Conservation (phyloP, 2,113 vertebrate species). For the Vulpes lagopus region DNA sequence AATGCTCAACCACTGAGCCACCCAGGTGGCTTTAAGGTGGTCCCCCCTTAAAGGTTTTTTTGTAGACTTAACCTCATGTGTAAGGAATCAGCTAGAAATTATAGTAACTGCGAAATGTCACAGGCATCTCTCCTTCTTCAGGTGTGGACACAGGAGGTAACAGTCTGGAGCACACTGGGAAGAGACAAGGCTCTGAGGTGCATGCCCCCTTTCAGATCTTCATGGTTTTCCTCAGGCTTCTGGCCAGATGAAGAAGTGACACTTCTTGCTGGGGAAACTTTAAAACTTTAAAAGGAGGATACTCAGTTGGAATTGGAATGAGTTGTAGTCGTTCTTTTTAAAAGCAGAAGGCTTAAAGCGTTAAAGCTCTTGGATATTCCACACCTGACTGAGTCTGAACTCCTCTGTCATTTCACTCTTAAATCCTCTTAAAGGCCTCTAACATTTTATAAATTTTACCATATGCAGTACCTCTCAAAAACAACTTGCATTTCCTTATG, state of each 20-base stretch:
- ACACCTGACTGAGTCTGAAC: neutral
- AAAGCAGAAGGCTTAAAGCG: neutral
- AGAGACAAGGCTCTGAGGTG: rapidly evolving
- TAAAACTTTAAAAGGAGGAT: neutral
- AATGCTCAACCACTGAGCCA: too few relatives aligned
- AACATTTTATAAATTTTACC: neutral
- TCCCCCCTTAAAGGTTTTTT: too few relatives aligned
- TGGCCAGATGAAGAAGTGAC: neutral
- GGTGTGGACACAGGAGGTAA: neutral
- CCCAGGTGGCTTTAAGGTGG: too few relatives aligned
- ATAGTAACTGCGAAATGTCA: neutral
- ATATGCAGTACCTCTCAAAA: neutral
- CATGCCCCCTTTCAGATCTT: neutral
- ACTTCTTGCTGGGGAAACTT: neutral
- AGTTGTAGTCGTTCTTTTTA: neutral
- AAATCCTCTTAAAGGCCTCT: neutral
- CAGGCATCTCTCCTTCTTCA: neutral
- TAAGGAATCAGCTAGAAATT: neutral
- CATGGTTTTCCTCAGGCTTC: neutral
- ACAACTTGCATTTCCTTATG: neutral
- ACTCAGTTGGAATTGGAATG: neutral
- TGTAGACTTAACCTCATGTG: neutral
- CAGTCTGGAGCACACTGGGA: neutral
- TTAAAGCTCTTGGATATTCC: neutral
- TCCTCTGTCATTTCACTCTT: neutral